Evolutionary conservation across 2,797 vertebrate genomes (phyloP), one percentile per base, ranked within the genome.

Genomic region (Pteronotus mesoamericanus): DNA sequence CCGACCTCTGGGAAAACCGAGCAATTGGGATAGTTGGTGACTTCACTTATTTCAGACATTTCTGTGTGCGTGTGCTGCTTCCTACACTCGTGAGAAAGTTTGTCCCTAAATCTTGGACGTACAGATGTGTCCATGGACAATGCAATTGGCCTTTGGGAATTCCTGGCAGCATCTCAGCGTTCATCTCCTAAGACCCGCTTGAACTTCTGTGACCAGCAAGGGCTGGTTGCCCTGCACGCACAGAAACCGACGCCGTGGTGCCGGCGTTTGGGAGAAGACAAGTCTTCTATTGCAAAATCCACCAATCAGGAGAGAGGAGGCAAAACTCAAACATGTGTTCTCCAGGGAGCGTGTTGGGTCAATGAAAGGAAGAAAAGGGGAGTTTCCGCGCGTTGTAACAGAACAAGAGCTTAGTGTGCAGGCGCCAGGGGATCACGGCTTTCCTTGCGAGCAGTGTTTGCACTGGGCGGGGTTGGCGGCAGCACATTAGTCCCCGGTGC

Each of bases 171-270:
- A 24, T 32, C 29, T 32, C 19, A 8, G 26, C 0, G 7, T 53
- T 15, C 24, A 4, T 42, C n/a, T 78, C 18, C 11, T 37, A 42
- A 7, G 46, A 66, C 12, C 15, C 24, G 22, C 6, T 24, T 4
- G 3, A 46, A 44, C 29, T 34, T 26, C 39, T 72, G 69, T 26
- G 42, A 16, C 69, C 24, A 44, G 39, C 6, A 26, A 72, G 24
- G 69, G 39, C 12, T 14, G 3, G 6, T 69, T 12, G 10, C 14
- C 39, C 39, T 0, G 14, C 2, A 12, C 1, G 34, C 18, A 0
- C 15, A 22, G 66, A 37, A 18, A n/a, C 64, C 61, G 66, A 10
- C 19, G 18, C n/a, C 3, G 21, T 0, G 12, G 39, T 39, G 8
- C 14, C 14, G 42, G 69, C 39, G 19, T 44, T 44, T 15, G 39